Percentiles rank a stretch among this genome's conserved stretches.
Evolutionary conservation across 1,140 invertebrate species (phyloP).

Genomic region (Andricus grossulariae): DNA sequence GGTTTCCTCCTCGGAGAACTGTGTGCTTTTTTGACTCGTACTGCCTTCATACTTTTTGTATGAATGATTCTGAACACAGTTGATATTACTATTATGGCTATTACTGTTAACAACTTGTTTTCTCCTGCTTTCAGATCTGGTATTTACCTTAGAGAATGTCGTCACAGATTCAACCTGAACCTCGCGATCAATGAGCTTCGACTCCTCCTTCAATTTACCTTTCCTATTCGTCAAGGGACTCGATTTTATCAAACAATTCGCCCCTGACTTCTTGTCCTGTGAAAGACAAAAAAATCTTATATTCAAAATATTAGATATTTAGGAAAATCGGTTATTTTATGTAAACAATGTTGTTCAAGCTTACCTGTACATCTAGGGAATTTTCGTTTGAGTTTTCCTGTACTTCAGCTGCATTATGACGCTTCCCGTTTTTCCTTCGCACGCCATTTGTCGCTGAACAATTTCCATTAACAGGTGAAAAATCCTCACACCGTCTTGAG

Average conservation of each 20-base stretch:
- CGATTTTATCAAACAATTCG: slow-evolving; percentile 49
- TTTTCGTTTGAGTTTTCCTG: neutral
- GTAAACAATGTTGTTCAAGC: slow-evolving; percentile 38
- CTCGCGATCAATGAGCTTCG: slow-evolving; percentile 59
- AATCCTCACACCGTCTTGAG: slow-evolving; percentile 51
- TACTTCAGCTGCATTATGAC: slow-evolving; percentile 38
- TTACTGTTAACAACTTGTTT: too few species aligned
- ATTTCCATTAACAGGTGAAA: slow-evolving; percentile 17
- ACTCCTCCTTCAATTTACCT: slow-evolving; percentile 61
- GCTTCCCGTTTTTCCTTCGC: slow-evolving; percentile 53
- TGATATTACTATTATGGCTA: slow-evolving; percentile 50
- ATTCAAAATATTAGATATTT: neutral
- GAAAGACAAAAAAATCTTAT: neutral
- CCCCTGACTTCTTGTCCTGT: slow-evolving; percentile 49
- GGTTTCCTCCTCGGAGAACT: slow-evolving; percentile 80
- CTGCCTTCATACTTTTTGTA: slow-evolving; percentile 68
- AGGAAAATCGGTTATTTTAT: slow-evolving; percentile 35
- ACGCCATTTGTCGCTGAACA: neutral
- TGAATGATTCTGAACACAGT: slow-evolving; percentile 54
- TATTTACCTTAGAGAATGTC: neutral
- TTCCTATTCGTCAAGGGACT: slow-evolving; percentile 61
- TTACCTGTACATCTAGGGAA: neutral
- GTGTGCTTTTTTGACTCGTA: slow-evolving; percentile 65
- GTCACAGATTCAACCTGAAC: slow-evolving; percentile 12
- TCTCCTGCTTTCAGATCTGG: neutral